Conservation (phyloP, 2,797 vertebrate species). For the Thamnophis elegans region DNA sequence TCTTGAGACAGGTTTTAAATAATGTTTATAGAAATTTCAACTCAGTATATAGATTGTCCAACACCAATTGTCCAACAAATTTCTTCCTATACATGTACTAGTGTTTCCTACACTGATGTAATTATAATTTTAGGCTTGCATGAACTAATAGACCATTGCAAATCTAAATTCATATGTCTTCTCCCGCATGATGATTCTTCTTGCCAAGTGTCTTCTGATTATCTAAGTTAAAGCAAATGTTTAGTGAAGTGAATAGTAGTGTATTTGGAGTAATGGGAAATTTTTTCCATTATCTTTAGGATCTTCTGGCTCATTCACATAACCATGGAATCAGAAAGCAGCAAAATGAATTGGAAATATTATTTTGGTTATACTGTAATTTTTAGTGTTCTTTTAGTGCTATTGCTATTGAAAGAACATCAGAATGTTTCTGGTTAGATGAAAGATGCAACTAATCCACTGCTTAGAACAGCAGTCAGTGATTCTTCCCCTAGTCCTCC, state of each 20-base stretch:
- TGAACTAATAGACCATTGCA: neutral
- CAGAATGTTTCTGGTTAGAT: neutral
- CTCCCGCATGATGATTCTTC: neutral
- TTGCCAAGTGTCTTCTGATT: neutral
- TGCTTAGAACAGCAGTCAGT: neutral
- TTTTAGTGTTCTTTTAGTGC: neutral
- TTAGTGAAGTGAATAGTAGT: neutral
- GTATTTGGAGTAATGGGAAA: neutral
- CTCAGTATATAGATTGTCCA: neutral
- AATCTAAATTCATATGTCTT: neutral
- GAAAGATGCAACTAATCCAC: neutral
- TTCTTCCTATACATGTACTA: neutral
- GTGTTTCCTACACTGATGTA: neutral
- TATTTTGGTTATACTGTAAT: neutral
- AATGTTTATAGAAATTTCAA: constrained; percentile 56
- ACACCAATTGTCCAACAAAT: neutral
- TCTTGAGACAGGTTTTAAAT: neutral
- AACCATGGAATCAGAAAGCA: neutral
- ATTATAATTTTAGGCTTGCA: neutral
- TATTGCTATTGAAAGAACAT: neutral
- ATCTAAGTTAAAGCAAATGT: neutral
- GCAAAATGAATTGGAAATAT: neutral
- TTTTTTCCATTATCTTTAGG: neutral
- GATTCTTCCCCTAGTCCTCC: neutral
- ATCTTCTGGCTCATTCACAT: neutral